Conservation (phyloP, 2,888 invertebrate genomes). For the Allygus modestus region DNA sequence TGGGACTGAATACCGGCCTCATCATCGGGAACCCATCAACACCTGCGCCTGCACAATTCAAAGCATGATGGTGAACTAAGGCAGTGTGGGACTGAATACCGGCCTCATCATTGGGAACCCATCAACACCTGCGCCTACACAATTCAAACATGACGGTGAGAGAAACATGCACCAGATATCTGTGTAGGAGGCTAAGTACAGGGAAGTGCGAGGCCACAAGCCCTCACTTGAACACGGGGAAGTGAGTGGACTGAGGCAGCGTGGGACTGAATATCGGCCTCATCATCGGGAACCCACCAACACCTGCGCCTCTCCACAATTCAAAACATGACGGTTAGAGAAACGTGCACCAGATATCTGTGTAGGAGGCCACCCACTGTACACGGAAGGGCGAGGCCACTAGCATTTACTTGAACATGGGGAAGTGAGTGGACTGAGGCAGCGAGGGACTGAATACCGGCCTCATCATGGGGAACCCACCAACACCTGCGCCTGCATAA, state of each 20-base stretch:
- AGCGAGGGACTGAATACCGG: slow-evolving; percentile 31
- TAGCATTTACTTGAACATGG: slow-evolving; percentile 52
- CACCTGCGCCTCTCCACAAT: neutral
- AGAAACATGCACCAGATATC: slow-evolving; percentile 8
- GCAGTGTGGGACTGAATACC: slow-evolving; percentile 31
- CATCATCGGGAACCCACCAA: neutral
- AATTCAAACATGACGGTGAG: neutral
- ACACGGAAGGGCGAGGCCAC: neutral
- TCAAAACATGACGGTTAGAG: slow-evolving; percentile 18
- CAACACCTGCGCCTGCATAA: neutral
- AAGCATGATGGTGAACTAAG: slow-evolving; percentile 19
- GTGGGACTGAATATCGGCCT: slow-evolving; percentile 36
- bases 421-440: slow-evolving; percentile 45
- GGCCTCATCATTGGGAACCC: slow-evolving; percentile 29
- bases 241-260: slow-evolving; percentile 26
- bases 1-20: slow-evolving; percentile 36
- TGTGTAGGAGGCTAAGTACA: slow-evolving; percentile 16
- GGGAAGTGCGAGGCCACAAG: neutral
- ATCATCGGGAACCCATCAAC: neutral
- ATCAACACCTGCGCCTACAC: neutral
- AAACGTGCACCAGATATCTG: slow-evolving; percentile 4
- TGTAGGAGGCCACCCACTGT: slow-evolving; percentile 1
- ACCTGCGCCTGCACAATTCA: neutral
- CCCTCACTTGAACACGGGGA: slow-evolving; percentile 58
- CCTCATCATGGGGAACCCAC: neutral